These are phyloP conservation scores for Parambassis ranga DNA, from an alignment of 2,797 vertebrate genomes.

Conservation along the genomic window DNA sequence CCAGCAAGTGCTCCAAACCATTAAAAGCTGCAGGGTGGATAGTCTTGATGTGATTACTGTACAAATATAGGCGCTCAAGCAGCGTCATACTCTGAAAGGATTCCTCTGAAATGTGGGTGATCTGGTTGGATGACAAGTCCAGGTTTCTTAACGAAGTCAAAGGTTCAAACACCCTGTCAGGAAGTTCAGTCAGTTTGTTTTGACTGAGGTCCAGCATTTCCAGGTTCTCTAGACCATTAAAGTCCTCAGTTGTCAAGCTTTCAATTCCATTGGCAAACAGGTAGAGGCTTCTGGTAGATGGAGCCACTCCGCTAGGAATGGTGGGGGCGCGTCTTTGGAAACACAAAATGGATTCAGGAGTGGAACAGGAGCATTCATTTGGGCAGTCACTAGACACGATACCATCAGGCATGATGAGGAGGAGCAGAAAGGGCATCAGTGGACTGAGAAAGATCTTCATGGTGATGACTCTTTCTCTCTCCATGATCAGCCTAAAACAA, in stretches of 20 bases:
- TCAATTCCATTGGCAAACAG: constrained; percentile 91
- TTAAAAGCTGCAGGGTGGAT: constrained; percentile 89
- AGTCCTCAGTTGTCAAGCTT: constrained; percentile 80
- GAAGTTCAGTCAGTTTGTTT: constrained; percentile 88
- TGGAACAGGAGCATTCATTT: constrained; percentile 83
- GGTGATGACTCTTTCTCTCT: constrained; percentile 48
- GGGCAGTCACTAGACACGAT: constrained; percentile 80
- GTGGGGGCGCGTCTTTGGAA: constrained; percentile 78
- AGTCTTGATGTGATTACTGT: constrained; percentile 86
- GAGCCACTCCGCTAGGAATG: constrained; percentile 82
- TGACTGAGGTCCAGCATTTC: constrained; percentile 94
- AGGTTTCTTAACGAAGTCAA: constrained; percentile 88
- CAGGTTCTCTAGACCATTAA: constrained; percentile 81
- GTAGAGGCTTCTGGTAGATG: constrained; percentile 81
- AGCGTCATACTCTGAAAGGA: constrained; percentile 87
- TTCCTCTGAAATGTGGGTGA: constrained; percentile 88
- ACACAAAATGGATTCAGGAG: constrained; percentile 85
- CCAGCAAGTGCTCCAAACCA: constrained; percentile 86
- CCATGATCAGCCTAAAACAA: constrained; percentile 67
- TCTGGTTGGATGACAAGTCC: constrained; percentile 92
- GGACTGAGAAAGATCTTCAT: constrained; percentile 74
- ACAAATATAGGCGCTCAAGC: constrained; percentile 94
- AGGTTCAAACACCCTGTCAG: constrained; percentile 85
- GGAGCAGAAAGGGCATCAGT: constrained; percentile 68
- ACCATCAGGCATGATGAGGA: constrained; percentile 65